Evolutionary conservation across 2,113 vertebrate species (phyloP).

Genomic region (Aythya baeri): DNA sequence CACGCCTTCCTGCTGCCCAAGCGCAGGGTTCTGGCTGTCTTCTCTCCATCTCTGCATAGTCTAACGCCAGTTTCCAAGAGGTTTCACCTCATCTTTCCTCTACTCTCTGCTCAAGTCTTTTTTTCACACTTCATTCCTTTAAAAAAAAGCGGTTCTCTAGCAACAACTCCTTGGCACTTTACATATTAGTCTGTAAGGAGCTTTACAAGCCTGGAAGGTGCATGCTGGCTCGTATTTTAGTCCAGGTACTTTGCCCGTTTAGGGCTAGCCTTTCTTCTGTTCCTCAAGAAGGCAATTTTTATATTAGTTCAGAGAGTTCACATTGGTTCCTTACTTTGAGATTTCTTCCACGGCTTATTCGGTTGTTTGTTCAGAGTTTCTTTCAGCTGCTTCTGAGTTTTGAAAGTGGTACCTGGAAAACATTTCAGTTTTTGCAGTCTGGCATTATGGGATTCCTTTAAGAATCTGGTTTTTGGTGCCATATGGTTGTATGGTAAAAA

Average conservation of each 20-base stretch:
- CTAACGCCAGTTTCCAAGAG: constrained; percentile 55
- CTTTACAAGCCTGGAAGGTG: constrained; percentile 38
- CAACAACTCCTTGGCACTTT: constrained; percentile 58
- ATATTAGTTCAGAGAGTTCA: constrained; percentile 64
- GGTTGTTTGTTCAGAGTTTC: constrained; percentile 84
- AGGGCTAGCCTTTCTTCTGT: constrained; percentile 54
- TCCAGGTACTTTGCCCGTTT: constrained; percentile 41
- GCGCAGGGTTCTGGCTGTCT: neutral
- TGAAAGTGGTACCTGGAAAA: constrained; percentile 86
- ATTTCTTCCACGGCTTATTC: constrained; percentile 85
- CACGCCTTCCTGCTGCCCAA: neutral
- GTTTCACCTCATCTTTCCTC: constrained; percentile 39
- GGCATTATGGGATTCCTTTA: constrained; percentile 63
- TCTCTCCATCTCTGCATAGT: constrained; percentile 44
- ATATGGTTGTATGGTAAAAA: constrained; percentile 40
- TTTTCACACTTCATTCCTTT: neutral
- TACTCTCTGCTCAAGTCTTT: constrained; percentile 45
- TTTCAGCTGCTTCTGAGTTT: constrained; percentile 86
- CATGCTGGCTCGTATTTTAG: constrained; percentile 35
- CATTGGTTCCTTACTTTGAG: constrained; percentile 80
- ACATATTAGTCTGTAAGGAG: constrained; percentile 34
- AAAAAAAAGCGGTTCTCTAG: neutral
- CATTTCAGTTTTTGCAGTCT: constrained; percentile 72
- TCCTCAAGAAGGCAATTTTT: constrained; percentile 65
- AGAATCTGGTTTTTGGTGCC: constrained; percentile 60